phyloP scores from a whole-genome alignment of 2,797 vertebrate genomes.

The Poecilia wingei region DNA sequence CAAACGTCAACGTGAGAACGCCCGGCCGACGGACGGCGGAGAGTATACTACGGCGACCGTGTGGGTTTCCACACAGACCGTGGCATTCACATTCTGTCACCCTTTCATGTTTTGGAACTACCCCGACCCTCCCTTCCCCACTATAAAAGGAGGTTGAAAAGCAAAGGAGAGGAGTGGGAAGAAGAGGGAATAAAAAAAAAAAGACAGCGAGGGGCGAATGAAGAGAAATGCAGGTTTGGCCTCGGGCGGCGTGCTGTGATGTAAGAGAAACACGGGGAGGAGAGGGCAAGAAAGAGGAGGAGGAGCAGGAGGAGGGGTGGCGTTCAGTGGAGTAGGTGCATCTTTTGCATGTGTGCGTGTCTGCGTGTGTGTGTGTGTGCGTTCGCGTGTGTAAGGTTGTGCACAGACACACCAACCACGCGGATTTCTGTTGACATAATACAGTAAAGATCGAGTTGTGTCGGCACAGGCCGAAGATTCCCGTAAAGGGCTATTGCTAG shows the following conservation, averaged over 20 bases:
- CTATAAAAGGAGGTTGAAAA: slow-evolving; percentile 68
- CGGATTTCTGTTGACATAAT: slow-evolving; percentile 87
- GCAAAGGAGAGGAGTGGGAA: slow-evolving; percentile 53
- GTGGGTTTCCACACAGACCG: slow-evolving; percentile 46
- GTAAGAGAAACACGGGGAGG: slow-evolving; percentile 74
- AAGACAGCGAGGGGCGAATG: slow-evolving; percentile 55
- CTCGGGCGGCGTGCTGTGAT: slow-evolving; percentile 80
- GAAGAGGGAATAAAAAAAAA: slow-evolving; percentile 39
- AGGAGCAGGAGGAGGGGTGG: slow-evolving; percentile 32
- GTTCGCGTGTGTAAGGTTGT: slow-evolving; percentile 63
- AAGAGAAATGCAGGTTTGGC: slow-evolving; percentile 82
- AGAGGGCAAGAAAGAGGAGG: slow-evolving; percentile 47
- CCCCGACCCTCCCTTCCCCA: slow-evolving; percentile 8
- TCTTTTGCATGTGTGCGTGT: slow-evolving; percentile 72
- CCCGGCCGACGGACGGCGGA: slow-evolving; percentile 25
- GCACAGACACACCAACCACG: slow-evolving; percentile 65
- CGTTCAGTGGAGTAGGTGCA: slow-evolving; percentile 69
- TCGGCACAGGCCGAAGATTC: slow-evolving; percentile 89
- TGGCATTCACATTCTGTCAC: slow-evolving; percentile 48
- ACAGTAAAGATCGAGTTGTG: slow-evolving; percentile 84
- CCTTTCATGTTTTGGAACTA: slow-evolving; percentile 60
- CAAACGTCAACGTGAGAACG: slow-evolving; percentile 38
- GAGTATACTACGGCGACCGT: slow-evolving; percentile 27
- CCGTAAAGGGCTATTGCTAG: slow-evolving; percentile 79
- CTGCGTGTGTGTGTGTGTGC: slow-evolving; percentile 69